phyloP scores from a whole-genome alignment of 2,888 invertebrate genomes.

The Gymnoscelis rufifasciata region DNA sequence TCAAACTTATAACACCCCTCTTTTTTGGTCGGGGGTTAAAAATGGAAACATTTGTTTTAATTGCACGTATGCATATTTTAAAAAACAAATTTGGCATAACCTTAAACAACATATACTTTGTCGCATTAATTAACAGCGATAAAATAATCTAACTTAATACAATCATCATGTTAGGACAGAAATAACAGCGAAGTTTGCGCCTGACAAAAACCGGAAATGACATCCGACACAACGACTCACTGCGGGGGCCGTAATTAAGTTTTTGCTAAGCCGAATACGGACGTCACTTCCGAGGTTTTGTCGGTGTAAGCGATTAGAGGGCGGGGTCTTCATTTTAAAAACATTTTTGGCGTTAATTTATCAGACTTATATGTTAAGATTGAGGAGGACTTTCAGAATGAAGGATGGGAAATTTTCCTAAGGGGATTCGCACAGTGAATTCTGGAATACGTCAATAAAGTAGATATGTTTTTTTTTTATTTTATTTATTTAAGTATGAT shows the following conservation, averaged over 20 bases:
- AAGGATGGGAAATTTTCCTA: no score
- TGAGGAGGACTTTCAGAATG: no score
- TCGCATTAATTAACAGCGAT: no score
- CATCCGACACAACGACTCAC: constrained; percentile 34
- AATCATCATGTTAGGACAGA: neutral
- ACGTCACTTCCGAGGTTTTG: constrained; percentile 27
- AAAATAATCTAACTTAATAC: neutral
- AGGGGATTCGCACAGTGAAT: no score
- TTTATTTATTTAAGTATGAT: no score
- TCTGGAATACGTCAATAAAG: no score
- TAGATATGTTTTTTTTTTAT: no score
- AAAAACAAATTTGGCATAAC: no score
- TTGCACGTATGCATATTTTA: no score
- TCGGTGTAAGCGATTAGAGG: constrained; percentile 17
- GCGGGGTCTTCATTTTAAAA: constrained; percentile 14
- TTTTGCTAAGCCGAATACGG: constrained; percentile 38
- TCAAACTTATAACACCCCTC: no score
- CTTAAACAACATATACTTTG: neutral
- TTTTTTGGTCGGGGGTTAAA: no score
- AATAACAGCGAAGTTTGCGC: constrained; percentile 8
- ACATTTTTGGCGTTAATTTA: neutral
- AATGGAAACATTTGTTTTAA: no score
- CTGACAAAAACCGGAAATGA: constrained; percentile 47
- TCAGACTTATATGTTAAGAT: neutral
- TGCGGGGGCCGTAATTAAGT: constrained; percentile 48